A percentile compares a stretch with the other conserved stretches of the same genome.
phyloP scores from a whole-genome alignment of 1,140 invertebrate species.

The Drosophila lacteicornis region DNA sequence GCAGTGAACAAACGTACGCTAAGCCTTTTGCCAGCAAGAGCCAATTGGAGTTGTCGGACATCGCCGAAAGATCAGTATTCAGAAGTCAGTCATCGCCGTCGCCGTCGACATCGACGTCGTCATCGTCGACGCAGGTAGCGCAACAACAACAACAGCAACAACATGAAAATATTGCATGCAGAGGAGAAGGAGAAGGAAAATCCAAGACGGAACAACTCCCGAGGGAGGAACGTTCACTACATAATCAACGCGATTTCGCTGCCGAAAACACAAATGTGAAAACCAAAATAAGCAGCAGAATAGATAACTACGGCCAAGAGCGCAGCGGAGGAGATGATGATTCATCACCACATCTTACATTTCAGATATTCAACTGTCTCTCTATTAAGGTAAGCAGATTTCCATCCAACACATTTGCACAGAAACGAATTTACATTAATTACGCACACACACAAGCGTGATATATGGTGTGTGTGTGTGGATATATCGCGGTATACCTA shows the following conservation, averaged over 20 bases:
- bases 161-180: constrained; percentile 24
- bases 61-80: constrained; percentile 42
- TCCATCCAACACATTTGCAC: constrained; percentile 70
- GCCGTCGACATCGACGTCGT: constrained; percentile 19
- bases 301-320: constrained; percentile 60
- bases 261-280: constrained; percentile 31
- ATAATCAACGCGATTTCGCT: constrained; percentile 36
- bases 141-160: constrained; percentile 25
- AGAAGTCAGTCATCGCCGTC: constrained; percentile 45
- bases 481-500: constrained; percentile 28
- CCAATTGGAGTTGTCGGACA: constrained; percentile 29
- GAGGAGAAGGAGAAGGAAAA: constrained; percentile 20
- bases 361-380: constrained; percentile 84
- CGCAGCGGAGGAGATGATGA: constrained; percentile 70
- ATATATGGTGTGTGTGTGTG: constrained; percentile 12
- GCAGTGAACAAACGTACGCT: constrained; percentile 43
- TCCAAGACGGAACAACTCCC: constrained; percentile 27
- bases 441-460: constrained; percentile 35
- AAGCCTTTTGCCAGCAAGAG: constrained; percentile 49
- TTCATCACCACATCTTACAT: constrained; percentile 80
- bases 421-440: constrained; percentile 55
- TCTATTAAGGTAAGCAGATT: constrained; percentile 84
- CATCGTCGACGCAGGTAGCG: constrained; percentile 35
- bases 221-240: constrained; percentile 33
- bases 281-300: constrained; percentile 40